Conservation (phyloP, 1,140 invertebrate species). For the Zaprionus tsacasi region DNA sequence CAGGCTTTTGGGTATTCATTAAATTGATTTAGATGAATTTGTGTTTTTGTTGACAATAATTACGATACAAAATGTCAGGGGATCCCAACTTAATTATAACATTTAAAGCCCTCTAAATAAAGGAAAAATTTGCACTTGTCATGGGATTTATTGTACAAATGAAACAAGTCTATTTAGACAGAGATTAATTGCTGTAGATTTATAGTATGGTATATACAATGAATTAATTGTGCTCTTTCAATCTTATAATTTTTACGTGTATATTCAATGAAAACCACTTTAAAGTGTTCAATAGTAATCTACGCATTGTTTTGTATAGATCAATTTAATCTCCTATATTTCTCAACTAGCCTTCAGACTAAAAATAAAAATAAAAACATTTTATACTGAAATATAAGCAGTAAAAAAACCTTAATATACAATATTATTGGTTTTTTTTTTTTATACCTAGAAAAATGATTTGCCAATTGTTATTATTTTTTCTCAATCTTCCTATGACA, state of each 20-base stretch:
- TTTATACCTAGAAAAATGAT: no score
- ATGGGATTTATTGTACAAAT: constrained; percentile 14
- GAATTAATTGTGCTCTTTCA: not conserved
- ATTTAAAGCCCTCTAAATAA: not conserved
- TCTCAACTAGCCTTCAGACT: no score
- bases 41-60: constrained; percentile 71
- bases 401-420: no score
- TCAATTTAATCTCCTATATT: no score
- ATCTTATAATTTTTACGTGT: not conserved
- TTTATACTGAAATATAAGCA: no score
- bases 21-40: constrained; percentile 80
- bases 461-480: no score
- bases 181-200: not conserved
- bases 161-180: not conserved
- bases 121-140: not conserved
- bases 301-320: no score
- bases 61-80: constrained; percentile 55
- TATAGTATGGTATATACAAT: not conserved
- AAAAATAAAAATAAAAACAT: no score
- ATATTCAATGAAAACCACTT: not conserved
- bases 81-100: constrained; percentile 60
- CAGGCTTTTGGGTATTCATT: constrained; percentile 59
- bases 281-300: not conserved
- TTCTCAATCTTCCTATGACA: no score
- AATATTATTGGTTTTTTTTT: no score